Base-by-base conservation (phyloP, 53 echinoderm and acorn worm genomes). In the Hippasteria phrygiana region DNA sequence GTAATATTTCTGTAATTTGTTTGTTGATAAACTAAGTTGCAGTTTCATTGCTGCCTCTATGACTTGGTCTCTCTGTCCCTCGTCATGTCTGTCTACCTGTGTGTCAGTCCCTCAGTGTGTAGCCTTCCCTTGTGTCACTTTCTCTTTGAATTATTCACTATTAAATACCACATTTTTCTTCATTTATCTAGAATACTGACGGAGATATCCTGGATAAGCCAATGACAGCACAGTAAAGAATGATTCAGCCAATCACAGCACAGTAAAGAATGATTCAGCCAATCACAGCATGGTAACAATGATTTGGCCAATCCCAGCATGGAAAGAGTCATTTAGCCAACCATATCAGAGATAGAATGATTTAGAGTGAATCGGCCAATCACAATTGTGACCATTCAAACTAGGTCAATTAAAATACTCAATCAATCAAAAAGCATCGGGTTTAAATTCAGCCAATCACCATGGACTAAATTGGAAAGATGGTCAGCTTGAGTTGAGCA, bases 181-280 rank as follows among this genome's bases (percentile, higher is more conserved):
- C 26, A 3, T 18, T 16, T 3, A 56, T n/a, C n/a, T n/a, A 78
- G 78, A 56, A 78, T 36, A n/a, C 40, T 4, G 35, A 72, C 42
- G 73, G 42, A 38, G 78, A 35, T 24, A 56, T 56, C 14, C 12
- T 47, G 24, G 56, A 78, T 26, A 11, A 56, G 59, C 78, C 78
- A 78, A 78, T 78, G 40, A n/a, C 78, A 56, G 3, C 29, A 12
- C 27, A 78, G 78, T 78, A 36, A 66, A 73, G 36, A 32, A 29
- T 32, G 51, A 31, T 50, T 29, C 53, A 51, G 51, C 75, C 75
- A 75, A 75, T 64, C 64, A 33, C 10, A 64, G 3, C 29, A 12
- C 27, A 78, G 78, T 78, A 36, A 66, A 73, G 36, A 32, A 29
- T 32, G 51, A 31, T 50, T 29, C 53, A 51, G 51, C 75, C 75